Percentiles rank a stretch among this genome's conserved stretches.
Conservation (phyloP, 2,113 vertebrate species). For the Rhipidura dahli region DNA sequence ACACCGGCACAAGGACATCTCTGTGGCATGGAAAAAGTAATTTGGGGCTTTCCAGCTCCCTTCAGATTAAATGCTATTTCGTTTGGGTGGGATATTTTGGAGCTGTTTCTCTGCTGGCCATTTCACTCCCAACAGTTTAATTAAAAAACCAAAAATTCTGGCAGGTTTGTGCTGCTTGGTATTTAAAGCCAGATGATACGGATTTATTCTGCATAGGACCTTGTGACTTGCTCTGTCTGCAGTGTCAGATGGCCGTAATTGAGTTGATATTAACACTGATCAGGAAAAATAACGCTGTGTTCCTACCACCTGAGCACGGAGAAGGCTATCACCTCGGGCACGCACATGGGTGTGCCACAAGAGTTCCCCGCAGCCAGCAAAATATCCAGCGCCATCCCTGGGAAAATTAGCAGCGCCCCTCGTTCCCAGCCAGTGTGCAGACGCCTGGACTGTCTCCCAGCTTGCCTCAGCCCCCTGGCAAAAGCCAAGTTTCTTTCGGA, state of each 20-base stretch:
- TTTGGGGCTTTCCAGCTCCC: background rate
- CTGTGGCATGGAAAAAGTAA: background rate
- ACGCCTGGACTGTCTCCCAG: background rate
- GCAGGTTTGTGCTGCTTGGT: conserved; percentile 17
- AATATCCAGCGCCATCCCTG: background rate
- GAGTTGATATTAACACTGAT: background rate
- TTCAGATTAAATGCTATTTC: background rate
- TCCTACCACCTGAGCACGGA: background rate
- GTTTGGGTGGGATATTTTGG: background rate
- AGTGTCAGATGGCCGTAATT: background rate
- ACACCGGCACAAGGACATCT: background rate
- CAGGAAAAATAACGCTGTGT: background rate
- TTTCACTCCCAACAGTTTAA: conserved; percentile 3
- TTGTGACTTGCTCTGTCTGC: background rate
- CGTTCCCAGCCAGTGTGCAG: background rate
- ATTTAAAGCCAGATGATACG: background rate
- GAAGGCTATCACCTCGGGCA: background rate
- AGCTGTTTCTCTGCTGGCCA: background rate
- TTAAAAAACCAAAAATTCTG: conserved; percentile 17
- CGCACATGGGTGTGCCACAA: accelerated
- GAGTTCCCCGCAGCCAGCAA: background rate
- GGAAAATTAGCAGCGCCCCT: background rate
- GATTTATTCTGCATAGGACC: background rate
- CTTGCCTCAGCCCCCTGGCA: background rate
- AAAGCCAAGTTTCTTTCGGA: background rate